These are phyloP conservation scores for Drosophila repleta DNA, from an alignment of 1,140 invertebrate genomes.

Conservation along the genomic window DNA sequence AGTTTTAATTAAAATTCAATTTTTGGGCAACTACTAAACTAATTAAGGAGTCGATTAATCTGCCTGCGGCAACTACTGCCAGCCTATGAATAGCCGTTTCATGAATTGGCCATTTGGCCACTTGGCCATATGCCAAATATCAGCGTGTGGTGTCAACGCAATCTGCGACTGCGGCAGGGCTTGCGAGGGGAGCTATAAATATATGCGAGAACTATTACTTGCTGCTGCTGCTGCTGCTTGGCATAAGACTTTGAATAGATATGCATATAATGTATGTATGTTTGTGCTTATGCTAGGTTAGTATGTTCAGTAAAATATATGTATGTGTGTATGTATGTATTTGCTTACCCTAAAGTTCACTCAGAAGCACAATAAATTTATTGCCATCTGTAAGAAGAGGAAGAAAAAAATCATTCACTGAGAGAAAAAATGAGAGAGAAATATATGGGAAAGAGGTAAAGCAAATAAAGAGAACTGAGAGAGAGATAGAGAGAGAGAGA, in stretches of 20 bases:
- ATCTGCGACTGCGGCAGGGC: not conserved
- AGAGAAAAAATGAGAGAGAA: not conserved
- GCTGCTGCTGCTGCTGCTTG: not conserved
- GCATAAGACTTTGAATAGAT: not conserved
- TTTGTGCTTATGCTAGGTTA: not conserved
- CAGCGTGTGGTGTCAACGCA: not conserved
- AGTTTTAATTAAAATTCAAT: conserved; percentile 49
- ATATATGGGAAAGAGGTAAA: not conserved
- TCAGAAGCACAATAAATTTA: not conserved
- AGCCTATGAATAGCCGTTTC: conserved; percentile 42
- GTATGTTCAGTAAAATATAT: not conserved
- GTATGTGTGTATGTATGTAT: not conserved
- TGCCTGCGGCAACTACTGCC: conserved; percentile 15
- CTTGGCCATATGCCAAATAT: conserved; percentile 50
- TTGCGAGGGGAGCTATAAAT: not conserved
- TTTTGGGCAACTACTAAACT: conserved; percentile 38
- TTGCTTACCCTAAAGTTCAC: not conserved
- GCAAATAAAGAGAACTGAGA: not conserved
- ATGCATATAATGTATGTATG: not conserved
- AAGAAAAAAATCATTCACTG: not conserved
- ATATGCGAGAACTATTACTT: not conserved
- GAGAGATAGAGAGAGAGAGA: not conserved
- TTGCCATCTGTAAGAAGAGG: not conserved
- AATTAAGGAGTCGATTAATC: conserved; percentile 51
- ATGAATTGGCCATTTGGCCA: conserved; percentile 54